Evolutionary conservation across 2,113 vertebrate species (phyloP).

Genomic region (Neomonachus schauinslandi): DNA sequence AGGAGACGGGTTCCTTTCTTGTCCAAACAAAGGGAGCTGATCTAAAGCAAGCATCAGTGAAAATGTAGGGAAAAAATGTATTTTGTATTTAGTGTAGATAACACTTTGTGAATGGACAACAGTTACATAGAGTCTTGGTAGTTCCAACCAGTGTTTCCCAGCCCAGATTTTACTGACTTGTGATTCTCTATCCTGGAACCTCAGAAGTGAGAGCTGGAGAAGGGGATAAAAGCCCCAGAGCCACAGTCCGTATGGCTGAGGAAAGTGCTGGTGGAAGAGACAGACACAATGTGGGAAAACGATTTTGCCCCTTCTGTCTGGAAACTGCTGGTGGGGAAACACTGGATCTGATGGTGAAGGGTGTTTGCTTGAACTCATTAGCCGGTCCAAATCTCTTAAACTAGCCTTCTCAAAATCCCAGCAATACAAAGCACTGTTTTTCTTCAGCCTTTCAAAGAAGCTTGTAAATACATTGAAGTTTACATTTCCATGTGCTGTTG

Average conservation of each 20-base stretch:
- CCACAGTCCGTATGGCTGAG: not conserved
- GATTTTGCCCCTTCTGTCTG: slow-evolving; percentile 13
- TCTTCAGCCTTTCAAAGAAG: slow-evolving; percentile 83
- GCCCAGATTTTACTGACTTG: slow-evolving; percentile 44
- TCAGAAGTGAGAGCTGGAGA: slow-evolving; percentile 39
- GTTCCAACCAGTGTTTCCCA: slow-evolving; percentile 73
- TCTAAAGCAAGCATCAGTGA: slow-evolving; percentile 62
- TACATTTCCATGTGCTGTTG: slow-evolving; percentile 85
- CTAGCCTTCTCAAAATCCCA: slow-evolving; percentile 83
- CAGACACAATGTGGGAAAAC: not conserved
- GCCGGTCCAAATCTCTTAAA: slow-evolving; percentile 80
- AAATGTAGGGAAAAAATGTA: slow-evolving; percentile 53
- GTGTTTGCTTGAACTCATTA: slow-evolving; percentile 80
- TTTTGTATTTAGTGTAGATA: slow-evolving; percentile 78
- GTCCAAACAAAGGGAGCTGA: slow-evolving; percentile 64
- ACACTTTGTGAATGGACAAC: slow-evolving; percentile 70
- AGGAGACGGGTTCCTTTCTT: slow-evolving; percentile 65
- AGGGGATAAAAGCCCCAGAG: not conserved
- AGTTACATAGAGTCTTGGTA: slow-evolving; percentile 72
- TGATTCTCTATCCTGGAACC: slow-evolving; percentile 22
- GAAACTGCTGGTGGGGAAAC: slow-evolving; percentile 61
- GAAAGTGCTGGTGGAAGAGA: slow-evolving; percentile 30
- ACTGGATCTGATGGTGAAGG: slow-evolving; percentile 62
- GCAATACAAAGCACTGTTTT: slow-evolving; percentile 85
- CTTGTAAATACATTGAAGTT: slow-evolving; percentile 88